Conservation (phyloP, 2,888 invertebrate species). For the Myathropa florea region DNA sequence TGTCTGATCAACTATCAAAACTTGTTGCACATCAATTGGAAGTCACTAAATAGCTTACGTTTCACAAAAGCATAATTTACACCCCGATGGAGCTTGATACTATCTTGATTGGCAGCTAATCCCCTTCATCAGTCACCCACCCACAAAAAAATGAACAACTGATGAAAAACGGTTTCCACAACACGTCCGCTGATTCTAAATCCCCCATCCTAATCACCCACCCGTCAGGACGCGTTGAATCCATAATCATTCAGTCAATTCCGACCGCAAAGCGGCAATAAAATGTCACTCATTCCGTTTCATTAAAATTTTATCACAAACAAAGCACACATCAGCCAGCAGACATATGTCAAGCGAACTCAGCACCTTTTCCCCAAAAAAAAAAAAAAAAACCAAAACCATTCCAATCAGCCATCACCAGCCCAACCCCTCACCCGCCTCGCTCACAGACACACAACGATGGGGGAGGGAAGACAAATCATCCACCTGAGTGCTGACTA, state of each 20-base stretch:
- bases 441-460: background rate
- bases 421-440: background rate
- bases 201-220: background rate
- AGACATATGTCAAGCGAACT: slow-evolving; percentile 49
- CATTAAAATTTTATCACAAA: slow-evolving; percentile 48
- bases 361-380: slow-evolving; percentile 10
- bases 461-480: slow-evolving; percentile 18
- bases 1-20: too few species aligned
- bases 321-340: slow-evolving; percentile 38
- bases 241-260: slow-evolving; percentile 19
- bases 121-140: background rate
- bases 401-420: background rate
- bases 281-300: slow-evolving; percentile 55
- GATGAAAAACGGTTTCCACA: background rate
- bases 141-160: background rate
- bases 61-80: too few species aligned
- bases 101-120: too few species aligned
- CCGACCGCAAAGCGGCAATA: slow-evolving; percentile 44
- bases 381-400: background rate
- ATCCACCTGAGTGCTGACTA: slow-evolving; percentile 27
- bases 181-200: too few species aligned
- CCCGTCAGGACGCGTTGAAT: background rate
- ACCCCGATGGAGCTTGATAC: too few species aligned
- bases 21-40: too few species aligned
- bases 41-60: too few species aligned